Evolutionary conservation across 2,113 vertebrate genomes (phyloP).

Genomic region (Tiliqua scincoides): DNA sequence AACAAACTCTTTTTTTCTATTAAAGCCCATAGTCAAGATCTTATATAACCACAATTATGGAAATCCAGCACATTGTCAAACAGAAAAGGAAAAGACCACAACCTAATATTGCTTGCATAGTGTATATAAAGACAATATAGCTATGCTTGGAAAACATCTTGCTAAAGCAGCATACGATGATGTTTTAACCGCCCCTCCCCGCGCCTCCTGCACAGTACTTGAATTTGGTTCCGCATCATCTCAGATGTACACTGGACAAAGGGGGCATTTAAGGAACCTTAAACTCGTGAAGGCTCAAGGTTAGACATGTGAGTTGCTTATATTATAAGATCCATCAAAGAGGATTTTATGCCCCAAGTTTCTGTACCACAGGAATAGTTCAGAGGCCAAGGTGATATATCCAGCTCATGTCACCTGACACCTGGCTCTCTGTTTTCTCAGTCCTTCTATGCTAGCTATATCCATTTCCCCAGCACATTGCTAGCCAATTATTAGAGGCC

Average conservation of each 20-base stretch:
- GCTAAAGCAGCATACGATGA: background rate
- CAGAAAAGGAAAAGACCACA: background rate
- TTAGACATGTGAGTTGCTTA: constrained; percentile 8
- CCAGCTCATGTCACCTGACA: constrained; percentile 19
- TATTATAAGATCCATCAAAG: constrained; percentile 34
- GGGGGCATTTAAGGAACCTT: background rate
- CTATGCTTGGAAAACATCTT: background rate
- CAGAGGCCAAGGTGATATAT: constrained; percentile 24
- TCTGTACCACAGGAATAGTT: constrained; percentile 32
- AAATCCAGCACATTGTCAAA: background rate
- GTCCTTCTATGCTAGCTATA: constrained; percentile 6
- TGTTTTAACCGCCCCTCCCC: background rate
- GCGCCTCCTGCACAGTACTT: background rate
- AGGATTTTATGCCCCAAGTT: constrained; percentile 1
- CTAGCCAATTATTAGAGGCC: constrained; percentile 44
- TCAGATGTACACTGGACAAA: constrained; percentile 9
- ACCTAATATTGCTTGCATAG: background rate
- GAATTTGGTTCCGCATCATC: background rate
- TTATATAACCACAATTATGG: background rate
- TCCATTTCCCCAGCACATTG: constrained; percentile 20
- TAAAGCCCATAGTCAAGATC: background rate
- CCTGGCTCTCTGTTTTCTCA: constrained; percentile 21
- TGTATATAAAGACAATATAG: background rate
- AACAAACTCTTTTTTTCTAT: background rate
- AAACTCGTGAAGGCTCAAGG: background rate